Base-by-base conservation (phyloP, 2,113 vertebrate genomes). In the Nibea coibor region DNA sequence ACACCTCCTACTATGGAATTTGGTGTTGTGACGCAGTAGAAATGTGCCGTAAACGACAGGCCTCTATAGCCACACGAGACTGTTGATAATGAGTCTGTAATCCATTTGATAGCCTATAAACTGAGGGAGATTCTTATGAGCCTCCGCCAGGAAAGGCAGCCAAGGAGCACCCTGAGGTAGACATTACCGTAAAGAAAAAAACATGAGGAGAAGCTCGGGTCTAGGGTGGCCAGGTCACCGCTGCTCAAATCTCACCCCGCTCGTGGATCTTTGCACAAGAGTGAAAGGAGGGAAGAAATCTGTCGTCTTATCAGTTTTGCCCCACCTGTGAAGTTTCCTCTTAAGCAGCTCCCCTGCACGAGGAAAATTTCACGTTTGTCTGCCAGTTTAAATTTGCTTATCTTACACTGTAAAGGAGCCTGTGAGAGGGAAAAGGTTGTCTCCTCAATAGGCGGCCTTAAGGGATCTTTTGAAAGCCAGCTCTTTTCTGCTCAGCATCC, bases 41-140 rank as follows among this genome's bases (percentile, higher is more conserved):
- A 88, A 87, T 75, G 75, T 70, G 83, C 73, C 73, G 75, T 86
- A 64, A 84, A 83, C 12, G 42, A 62, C 69, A 72, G 69, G 65
- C 59, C 58, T 90, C 79, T 67, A 28, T 74, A 53, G 80, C 62
- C 84, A 70, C 62, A 81, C 56, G 26, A 77, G 72, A 50, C 57
- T 80, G 80, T 75, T 83, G 80, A 92, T 92, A 92, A 93, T 88
- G 87, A 83, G 70, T 80, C 81, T 90, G 78, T 88, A 92, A 92
- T 89, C 82, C 86, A 88, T 92, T 89, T 84, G 81, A 87, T 80
- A 81, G 73, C 69, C 83, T 76, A 67, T 89, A 85, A 89, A 89
- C 84, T 80, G 75, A 78, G 81, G 77, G 75, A 75, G 83, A 80
- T 64, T 81, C 78, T 80, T 64, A 42, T 67, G 67, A 85, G 65